Conservation (phyloP, 1,140 invertebrate genomes). For the Papilio dardanus region DNA sequence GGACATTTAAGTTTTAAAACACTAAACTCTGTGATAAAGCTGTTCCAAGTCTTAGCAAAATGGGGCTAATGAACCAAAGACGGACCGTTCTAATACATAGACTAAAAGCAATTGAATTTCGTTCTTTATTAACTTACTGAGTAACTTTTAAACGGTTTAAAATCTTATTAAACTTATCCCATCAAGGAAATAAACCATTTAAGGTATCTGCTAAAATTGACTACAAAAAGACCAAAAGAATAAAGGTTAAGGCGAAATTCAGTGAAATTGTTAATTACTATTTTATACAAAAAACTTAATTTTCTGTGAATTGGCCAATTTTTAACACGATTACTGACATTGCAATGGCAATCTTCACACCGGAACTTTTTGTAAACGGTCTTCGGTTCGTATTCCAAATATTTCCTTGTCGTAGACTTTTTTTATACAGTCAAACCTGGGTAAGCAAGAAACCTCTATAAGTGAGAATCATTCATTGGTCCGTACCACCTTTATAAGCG, state of each 20-base stretch:
- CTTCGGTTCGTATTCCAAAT: no score
- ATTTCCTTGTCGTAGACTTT: no score
- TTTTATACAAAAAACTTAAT: background rate
- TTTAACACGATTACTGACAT: constrained; percentile 12
- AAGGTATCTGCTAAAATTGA: background rate
- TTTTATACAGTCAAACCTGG: no score
- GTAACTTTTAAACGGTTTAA: background rate
- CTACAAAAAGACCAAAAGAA: constrained; percentile 5
- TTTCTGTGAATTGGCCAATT: background rate
- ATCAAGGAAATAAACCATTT: background rate
- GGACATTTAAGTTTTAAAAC: no score
- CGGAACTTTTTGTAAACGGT: background rate
- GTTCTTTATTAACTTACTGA: background rate
- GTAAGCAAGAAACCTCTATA: no score
- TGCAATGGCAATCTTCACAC: background rate
- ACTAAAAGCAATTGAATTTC: background rate
- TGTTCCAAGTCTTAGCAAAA: background rate
- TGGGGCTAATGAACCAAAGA: background rate
- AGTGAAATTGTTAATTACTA: constrained; percentile 17
- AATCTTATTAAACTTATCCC: background rate
- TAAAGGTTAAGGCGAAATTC: constrained; percentile 10
- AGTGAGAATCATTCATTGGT: no score
- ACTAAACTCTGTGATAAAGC: no score
- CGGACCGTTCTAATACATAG: background rate
- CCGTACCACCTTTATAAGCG: no score